Conservation (phyloP, 2,888 invertebrate genomes). For the Therioaphis trifolii region DNA sequence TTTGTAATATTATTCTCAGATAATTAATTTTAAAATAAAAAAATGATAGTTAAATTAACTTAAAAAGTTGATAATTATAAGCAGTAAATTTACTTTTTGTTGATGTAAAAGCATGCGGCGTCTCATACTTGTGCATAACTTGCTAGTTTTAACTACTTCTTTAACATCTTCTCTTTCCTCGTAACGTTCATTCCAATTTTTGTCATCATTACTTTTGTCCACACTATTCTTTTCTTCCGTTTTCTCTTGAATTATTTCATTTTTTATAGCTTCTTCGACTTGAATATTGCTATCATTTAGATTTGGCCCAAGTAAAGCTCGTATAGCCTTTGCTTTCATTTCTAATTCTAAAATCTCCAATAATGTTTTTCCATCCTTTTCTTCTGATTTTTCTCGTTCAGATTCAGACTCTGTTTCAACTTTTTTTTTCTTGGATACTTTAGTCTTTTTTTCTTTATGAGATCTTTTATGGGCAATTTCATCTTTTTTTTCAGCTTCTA, state of each 20-base stretch:
- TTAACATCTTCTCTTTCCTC: conserved; percentile 66
- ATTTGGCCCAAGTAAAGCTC: conserved; percentile 69
- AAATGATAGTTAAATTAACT: no score
- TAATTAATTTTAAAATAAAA: not conserved
- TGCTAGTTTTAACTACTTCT: conserved; percentile 66
- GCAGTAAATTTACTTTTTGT: conserved; percentile 48
- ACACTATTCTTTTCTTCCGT: conserved; percentile 33
- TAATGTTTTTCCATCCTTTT: conserved; percentile 68
- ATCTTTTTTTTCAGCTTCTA: conserved; percentile 16
- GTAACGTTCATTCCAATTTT: conserved; percentile 64
- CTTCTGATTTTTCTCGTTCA: conserved; percentile 43
- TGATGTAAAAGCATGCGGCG: conserved; percentile 65
- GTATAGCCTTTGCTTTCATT: conserved; percentile 74
- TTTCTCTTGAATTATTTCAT: conserved; percentile 26
- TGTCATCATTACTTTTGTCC: conserved; percentile 22
- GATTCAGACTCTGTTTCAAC: conserved; percentile 41
- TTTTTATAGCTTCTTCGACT: conserved; percentile 54
- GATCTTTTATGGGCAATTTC: conserved; percentile 24
- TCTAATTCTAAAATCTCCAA: conserved; percentile 73
- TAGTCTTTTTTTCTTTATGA: conserved; percentile 45
- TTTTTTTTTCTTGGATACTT: conserved; percentile 47
- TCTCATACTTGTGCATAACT: conserved; percentile 66
- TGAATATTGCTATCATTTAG: conserved; percentile 19
- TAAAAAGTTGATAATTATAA: not conserved
- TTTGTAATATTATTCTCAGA: no score